phyloP scores from a whole-genome alignment of 2,797 vertebrate species.

The Gymnocypris eckloni region DNA sequence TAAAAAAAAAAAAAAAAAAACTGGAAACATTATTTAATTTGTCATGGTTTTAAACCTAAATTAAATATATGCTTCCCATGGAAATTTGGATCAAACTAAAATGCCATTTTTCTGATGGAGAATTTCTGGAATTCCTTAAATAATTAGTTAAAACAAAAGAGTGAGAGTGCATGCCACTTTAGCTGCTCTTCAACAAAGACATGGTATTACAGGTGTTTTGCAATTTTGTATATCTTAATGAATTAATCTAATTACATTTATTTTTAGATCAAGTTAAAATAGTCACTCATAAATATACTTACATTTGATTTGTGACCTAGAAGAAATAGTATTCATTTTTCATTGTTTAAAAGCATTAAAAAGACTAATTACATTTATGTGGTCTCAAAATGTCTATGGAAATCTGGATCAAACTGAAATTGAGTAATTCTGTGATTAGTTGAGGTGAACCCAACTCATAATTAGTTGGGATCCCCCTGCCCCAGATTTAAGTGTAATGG shows the following conservation, averaged over 20 bases:
- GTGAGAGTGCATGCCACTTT: background rate
- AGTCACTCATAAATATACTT: background rate
- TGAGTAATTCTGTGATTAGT: background rate
- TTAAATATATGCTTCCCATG: background rate
- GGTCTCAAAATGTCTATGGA: background rate
- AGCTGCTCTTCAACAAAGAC: background rate
- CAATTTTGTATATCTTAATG: background rate
- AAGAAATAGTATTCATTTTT: background rate
- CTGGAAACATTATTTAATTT: background rate
- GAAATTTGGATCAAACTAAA: background rate
- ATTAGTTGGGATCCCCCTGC: background rate
- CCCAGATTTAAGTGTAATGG: constrained; percentile 8
- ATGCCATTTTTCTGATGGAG: background rate
- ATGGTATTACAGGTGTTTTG: background rate
- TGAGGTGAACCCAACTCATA: background rate
- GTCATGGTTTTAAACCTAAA: background rate
- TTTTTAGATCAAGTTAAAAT: background rate
- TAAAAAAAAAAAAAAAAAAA: no score
- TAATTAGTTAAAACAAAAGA: background rate
- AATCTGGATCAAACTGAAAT: background rate
- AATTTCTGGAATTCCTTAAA: background rate
- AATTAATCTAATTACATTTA: background rate
- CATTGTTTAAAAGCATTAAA: background rate
- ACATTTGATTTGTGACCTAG: background rate
- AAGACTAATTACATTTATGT: background rate